Conservation (phyloP, 2,888 invertebrate species). For the Laothoe populi region DNA sequence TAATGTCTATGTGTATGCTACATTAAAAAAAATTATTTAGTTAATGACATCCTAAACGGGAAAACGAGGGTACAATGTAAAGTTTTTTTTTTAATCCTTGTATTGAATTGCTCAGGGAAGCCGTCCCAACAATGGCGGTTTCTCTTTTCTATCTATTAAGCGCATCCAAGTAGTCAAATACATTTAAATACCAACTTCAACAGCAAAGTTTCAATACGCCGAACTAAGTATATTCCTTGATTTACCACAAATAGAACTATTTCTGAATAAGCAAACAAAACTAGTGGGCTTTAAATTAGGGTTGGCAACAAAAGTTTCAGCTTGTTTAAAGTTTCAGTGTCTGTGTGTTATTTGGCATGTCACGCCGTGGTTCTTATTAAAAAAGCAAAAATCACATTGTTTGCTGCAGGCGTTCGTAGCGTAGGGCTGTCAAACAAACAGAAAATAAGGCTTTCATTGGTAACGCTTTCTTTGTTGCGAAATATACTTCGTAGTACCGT, state of each 20-base stretch:
- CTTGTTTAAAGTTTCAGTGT: conserved; percentile 47
- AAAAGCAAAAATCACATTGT: conserved; percentile 59
- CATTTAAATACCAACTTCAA: neutral
- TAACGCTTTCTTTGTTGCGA: conserved; percentile 31
- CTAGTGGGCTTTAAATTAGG: conserved; percentile 42
- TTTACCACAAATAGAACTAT: conserved; percentile 16
- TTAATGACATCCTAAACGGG: too few species aligned
- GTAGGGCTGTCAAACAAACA: conserved; percentile 50
- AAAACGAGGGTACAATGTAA: too few species aligned
- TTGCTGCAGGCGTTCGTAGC: conserved; percentile 45
- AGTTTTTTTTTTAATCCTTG: too few species aligned
- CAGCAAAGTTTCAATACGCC: neutral
- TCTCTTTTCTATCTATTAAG: neutral
- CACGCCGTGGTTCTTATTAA: conserved; percentile 52
- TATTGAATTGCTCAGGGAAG: too few species aligned
- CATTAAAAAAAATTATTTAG: too few species aligned
- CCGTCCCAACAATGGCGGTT: too few species aligned
- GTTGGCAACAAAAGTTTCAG: conserved; percentile 41
- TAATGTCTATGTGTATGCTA: too few species aligned
- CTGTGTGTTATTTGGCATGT: conserved; percentile 50
- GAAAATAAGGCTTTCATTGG: conserved; percentile 48
- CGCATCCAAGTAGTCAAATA: neutral
- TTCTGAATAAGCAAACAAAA: conserved; percentile 31
- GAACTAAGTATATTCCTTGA: neutral
- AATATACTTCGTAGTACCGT: conserved; percentile 25